These are phyloP conservation scores for Danaus melanippus DNA, from an alignment of 1,140 invertebrate genomes.

Conservation along the genomic window DNA sequence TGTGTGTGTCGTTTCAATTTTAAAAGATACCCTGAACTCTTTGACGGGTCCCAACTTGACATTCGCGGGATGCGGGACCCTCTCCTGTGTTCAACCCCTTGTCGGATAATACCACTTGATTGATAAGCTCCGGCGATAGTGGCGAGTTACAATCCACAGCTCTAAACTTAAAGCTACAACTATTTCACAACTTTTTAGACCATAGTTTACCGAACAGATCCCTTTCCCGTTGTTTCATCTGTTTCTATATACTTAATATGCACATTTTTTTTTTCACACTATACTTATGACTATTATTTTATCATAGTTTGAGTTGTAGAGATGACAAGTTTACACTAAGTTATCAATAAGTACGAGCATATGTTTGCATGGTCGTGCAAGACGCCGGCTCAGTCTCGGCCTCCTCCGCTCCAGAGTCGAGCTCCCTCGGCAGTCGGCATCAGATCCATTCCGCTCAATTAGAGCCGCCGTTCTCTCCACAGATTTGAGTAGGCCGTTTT, in stretches of 20 bases:
- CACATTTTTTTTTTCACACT: too few species aligned
- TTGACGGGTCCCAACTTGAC: slow-evolving; percentile 45
- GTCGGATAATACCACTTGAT: slow-evolving; percentile 22
- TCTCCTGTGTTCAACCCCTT: slow-evolving; percentile 23
- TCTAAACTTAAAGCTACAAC: too few species aligned
- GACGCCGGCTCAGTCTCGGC: background rate
- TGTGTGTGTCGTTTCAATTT: slow-evolving; percentile 57
- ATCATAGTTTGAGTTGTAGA: too few species aligned
- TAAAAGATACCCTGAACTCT: slow-evolving; percentile 45
- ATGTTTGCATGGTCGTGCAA: background rate
- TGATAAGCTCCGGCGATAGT: slow-evolving; percentile 23
- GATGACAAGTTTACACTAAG: background rate
- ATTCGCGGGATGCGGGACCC: slow-evolving; percentile 37
- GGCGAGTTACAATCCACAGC: background rate
- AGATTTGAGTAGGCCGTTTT: slow-evolving; percentile 36
- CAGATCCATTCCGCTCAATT: slow-evolving; percentile 52
- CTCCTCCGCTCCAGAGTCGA: slow-evolving; percentile 7
- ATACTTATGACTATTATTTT: too few species aligned
- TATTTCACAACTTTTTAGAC: too few species aligned
- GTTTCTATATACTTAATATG: too few species aligned
- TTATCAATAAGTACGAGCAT: slow-evolving; percentile 3
- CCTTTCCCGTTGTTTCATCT: too few species aligned
- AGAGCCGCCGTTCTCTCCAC: slow-evolving; percentile 27
- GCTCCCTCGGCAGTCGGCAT: slow-evolving; percentile 25
- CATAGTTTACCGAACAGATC: too few species aligned